These are phyloP conservation scores for Halictus ligatus DNA, from an alignment of 2,888 invertebrate species.

Conservation along the genomic window DNA sequence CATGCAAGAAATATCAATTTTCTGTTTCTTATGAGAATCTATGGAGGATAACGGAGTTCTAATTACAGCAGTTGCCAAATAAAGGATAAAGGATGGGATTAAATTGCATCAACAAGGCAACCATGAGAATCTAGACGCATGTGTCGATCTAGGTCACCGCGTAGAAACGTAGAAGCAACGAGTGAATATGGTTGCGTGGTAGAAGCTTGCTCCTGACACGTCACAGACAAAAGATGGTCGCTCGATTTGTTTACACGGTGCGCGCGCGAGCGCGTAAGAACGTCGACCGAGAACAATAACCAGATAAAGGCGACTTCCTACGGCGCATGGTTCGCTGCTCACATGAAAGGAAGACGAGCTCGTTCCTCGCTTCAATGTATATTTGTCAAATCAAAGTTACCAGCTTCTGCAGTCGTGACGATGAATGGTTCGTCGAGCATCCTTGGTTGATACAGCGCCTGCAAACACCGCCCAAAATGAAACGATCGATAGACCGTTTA, in stretches of 20 bases:
- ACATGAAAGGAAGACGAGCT: conserved; percentile 1
- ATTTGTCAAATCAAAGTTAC: conserved; percentile 8
- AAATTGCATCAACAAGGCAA: neutral
- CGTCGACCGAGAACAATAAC: conserved; percentile 1
- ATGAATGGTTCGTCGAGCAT: conserved; percentile 1
- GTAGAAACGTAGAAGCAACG: neutral
- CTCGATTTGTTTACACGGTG: conserved; percentile 2
- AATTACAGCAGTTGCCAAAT: neutral
- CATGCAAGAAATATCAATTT: neutral
- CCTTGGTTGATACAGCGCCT: neutral
- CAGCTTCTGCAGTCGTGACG: neutral
- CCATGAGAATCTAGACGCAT: neutral
- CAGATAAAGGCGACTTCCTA: conserved; percentile 8
- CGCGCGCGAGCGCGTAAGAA: neutral
- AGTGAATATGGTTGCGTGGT: neutral
- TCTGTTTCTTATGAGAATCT: neutral
- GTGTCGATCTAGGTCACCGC: neutral
- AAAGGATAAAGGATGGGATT: neutral
- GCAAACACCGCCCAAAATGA: neutral
- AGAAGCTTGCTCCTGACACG: neutral
- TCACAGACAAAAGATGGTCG: neutral
- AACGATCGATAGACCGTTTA: conserved; percentile 2
- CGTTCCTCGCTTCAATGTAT: neutral
- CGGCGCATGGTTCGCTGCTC: neutral
- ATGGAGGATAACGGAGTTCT: neutral